Conservation (phyloP, 1,140 invertebrate species). For the Atopsyche davidsoni region DNA sequence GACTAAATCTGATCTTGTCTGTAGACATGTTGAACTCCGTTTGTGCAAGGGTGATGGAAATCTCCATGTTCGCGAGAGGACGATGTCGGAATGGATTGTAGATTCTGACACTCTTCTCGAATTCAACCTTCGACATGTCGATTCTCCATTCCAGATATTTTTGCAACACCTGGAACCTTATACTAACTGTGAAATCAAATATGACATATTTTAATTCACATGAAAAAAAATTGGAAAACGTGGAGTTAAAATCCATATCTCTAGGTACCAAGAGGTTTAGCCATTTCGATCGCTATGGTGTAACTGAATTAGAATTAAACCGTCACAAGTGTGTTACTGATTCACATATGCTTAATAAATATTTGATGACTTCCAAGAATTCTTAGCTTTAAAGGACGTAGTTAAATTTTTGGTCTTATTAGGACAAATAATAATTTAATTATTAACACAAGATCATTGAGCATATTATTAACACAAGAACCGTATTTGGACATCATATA, state of each 20-base stretch:
- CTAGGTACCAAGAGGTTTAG: background rate
- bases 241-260: background rate
- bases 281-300: background rate
- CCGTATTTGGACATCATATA: too few relatives aligned
- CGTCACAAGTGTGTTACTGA: too few relatives aligned
- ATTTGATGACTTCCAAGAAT: background rate
- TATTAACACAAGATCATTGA: background rate
- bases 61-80: background rate
- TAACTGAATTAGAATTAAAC: too few relatives aligned
- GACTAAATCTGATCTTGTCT: background rate
- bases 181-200: background rate
- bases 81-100: background rate
- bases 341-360: background rate
- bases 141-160: background rate
- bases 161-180: background rate
- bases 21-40: background rate
- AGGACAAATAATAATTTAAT: background rate
- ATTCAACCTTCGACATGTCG: background rate
- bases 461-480: too few relatives aligned
- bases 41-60: background rate
- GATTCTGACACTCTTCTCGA: background rate
- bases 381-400: background rate
- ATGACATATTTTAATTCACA: background rate
- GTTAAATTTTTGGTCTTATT: background rate
- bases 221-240: constrained; percentile 1